Conservation (phyloP, 2,888 invertebrate species). For the Acleris holmiana region DNA sequence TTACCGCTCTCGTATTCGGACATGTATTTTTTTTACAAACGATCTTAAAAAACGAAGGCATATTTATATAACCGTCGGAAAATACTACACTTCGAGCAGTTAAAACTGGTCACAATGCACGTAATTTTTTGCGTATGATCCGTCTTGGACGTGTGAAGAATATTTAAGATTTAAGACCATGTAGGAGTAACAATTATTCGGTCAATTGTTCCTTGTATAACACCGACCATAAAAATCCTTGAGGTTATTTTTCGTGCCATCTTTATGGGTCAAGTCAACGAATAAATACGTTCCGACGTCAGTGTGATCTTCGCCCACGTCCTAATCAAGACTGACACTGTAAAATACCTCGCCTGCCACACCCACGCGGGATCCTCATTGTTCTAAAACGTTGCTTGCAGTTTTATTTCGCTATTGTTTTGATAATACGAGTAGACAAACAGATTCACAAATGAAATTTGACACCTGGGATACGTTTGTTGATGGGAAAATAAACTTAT, state of each 20-base stretch:
- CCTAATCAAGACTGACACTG: slow-evolving; percentile 49
- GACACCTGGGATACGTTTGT: too few species aligned
- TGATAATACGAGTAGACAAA: too few species aligned
- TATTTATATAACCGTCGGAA: too few species aligned
- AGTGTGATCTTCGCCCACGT: slow-evolving; percentile 39
- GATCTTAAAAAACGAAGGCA: too few species aligned
- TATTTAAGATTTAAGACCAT: not conserved
- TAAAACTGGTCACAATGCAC: too few species aligned
- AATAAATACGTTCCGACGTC: slow-evolving; percentile 47
- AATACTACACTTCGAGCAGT: too few species aligned
- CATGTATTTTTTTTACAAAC: slow-evolving; percentile 1
- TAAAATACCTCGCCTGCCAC: slow-evolving; percentile 45
- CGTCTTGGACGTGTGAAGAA: too few species aligned
- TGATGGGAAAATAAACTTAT: too few species aligned
- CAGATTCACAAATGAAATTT: too few species aligned
- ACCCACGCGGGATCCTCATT: slow-evolving; percentile 48
- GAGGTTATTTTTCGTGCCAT: slow-evolving; percentile 51
- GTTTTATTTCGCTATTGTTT: too few species aligned
- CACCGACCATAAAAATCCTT: slow-evolving; percentile 40
- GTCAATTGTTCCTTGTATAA: slow-evolving; percentile 7
- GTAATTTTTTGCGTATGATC: too few species aligned
- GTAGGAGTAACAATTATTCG: slow-evolving; percentile 24
- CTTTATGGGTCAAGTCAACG: slow-evolving; percentile 60
- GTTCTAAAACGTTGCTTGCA: too few species aligned
- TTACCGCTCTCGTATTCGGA: slow-evolving; percentile 31